A percentile compares a stretch with the other conserved stretches of the same genome.
These are phyloP conservation scores for Lepidocyrtoides sp. DNA, from an alignment of 2,888 invertebrate genomes.

Conservation along the genomic window DNA sequence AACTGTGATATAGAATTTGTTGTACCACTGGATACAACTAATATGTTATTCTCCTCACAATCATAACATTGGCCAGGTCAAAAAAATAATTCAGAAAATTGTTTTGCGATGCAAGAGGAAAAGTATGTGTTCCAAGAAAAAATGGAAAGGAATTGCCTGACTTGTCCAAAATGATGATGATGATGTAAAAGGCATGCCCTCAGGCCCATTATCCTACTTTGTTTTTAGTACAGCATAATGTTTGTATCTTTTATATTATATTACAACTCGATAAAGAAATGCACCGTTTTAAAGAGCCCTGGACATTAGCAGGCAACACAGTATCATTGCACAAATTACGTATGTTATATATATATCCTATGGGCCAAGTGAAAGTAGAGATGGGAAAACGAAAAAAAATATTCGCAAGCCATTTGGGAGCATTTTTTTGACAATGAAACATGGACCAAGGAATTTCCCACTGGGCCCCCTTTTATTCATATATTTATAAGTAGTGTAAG, in stretches of 20 bases:
- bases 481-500: too few relatives aligned
- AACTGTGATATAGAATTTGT: too few relatives aligned
- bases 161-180: background rate
- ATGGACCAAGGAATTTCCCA: slow-evolving; percentile 61
- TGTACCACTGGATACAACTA: too few relatives aligned
- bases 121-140: background rate
- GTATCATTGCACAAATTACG: background rate
- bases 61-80: background rate
- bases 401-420: slow-evolving; percentile 63
- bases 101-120: slow-evolving; percentile 11
- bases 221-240: background rate
- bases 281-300: background rate
- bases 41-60: background rate
- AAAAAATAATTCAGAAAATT: slow-evolving; percentile 11
- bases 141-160: slow-evolving; percentile 2
- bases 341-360: background rate
- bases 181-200: slow-evolving; percentile 9
- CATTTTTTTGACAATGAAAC: slow-evolving; percentile 75
- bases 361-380: background rate
- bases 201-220: slow-evolving; percentile 13
- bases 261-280: background rate
- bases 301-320: background rate
- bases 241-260: background rate
- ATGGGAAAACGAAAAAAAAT: slow-evolving; percentile 27
- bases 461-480: background rate